Conservation (phyloP, 2,113 vertebrate species). For the Macquaria ambigua region DNA sequence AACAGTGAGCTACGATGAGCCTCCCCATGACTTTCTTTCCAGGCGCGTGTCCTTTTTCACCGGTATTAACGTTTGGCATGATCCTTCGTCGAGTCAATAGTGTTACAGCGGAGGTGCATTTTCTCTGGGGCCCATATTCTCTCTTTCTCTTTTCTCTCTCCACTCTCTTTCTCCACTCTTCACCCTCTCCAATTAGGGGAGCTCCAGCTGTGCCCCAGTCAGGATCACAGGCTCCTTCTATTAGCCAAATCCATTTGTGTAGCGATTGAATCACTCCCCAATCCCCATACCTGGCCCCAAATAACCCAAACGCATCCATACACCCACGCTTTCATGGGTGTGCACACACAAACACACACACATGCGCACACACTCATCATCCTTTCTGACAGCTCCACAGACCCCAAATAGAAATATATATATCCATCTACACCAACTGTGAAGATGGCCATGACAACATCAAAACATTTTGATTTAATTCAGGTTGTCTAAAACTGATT, state of each 20-base stretch:
- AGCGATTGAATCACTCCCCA: constrained; percentile 84
- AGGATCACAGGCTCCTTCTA: constrained; percentile 85
- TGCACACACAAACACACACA: neutral
- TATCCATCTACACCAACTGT: neutral
- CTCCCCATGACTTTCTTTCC: constrained; percentile 30
- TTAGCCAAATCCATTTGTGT: constrained; percentile 87
- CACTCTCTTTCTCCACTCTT: constrained; percentile 74
- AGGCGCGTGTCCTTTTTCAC: constrained; percentile 8
- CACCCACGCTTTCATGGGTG: constrained; percentile 29
- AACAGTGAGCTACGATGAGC: constrained; percentile 16
- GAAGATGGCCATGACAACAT: neutral
- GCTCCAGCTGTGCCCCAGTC: constrained; percentile 85
- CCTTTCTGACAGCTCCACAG: constrained; percentile 21
- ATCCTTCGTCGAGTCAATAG: constrained; percentile 45
- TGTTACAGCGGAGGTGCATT: constrained; percentile 64
- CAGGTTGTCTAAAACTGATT: neutral
- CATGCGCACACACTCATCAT: neutral
- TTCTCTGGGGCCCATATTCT: constrained; percentile 70
- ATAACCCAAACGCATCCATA: constrained; percentile 62
- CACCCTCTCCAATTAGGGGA: constrained; percentile 84
- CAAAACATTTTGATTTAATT: neutral
- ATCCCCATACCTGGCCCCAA: constrained; percentile 69
- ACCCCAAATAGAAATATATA: constrained; percentile 14
- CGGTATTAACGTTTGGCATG: constrained; percentile 53
- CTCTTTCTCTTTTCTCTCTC: constrained; percentile 67